Percentiles rank a stretch among this genome's conserved stretches.
These are phyloP conservation scores for Pristionchus fissidentatus DNA, from an alignment of 2,888 invertebrate species.

Conservation along the genomic window DNA sequence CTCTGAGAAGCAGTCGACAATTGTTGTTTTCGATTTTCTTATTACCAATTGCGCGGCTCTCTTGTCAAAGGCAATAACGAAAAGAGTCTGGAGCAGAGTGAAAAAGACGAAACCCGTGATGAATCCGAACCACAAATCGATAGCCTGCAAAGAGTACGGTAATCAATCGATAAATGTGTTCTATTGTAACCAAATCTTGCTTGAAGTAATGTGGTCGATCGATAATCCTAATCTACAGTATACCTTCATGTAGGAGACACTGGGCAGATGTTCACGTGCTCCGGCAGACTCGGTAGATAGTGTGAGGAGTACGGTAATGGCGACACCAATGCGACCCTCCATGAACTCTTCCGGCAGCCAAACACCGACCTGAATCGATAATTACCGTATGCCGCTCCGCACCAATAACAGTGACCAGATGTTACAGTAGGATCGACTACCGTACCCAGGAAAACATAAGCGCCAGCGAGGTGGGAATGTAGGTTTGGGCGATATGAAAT, in stretches of 20 bases:
- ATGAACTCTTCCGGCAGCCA: constrained; percentile 76
- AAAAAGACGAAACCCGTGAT: constrained; percentile 75
- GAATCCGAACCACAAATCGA: constrained; percentile 75
- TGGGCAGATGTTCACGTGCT: constrained; percentile 74
- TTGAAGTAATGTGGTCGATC: not conserved
- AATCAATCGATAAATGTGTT: not conserved
- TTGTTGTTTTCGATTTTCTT: not conserved
- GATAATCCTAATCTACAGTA: not conserved
- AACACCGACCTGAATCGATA: constrained; percentile 67
- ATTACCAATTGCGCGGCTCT: constrained; percentile 71
- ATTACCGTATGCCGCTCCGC: not conserved
- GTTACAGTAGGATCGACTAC: constrained; percentile 45
- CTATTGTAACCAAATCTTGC: not conserved
- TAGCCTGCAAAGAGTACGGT: constrained; percentile 62
- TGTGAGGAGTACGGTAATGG: constrained; percentile 74
- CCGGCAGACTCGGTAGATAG: constrained; percentile 75
- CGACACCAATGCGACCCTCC: constrained; percentile 75
- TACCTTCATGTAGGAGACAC: constrained; percentile 74
- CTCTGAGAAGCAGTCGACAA: constrained; percentile 55
- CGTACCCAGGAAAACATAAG: constrained; percentile 75
- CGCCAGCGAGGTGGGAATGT: constrained; percentile 74
- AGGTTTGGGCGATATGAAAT: constrained; percentile 74
- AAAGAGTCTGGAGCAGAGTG: constrained; percentile 74
- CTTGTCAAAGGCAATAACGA: constrained; percentile 75
- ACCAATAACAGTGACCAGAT: not conserved